Evolutionary conservation across 2,888 invertebrate species (phyloP).

Genomic region (Drosophila subquinaria): DNA sequence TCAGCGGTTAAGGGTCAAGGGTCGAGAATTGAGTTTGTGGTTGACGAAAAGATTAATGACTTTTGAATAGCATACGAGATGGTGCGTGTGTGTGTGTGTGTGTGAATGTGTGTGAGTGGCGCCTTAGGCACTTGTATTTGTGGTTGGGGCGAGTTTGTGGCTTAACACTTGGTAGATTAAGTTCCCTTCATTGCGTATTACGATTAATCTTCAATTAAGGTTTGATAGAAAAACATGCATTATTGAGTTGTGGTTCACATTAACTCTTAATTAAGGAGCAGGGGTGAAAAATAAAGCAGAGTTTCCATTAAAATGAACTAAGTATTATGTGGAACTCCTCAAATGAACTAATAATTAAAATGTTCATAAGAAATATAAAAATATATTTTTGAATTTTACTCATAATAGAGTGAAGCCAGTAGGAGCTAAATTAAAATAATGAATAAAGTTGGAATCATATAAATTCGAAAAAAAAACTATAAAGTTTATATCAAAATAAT

Average conservation of each 20-base stretch:
- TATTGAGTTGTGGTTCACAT: slow-evolving; percentile 23
- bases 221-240: background rate
- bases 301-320: background rate
- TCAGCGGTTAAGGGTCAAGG: slow-evolving; percentile 13
- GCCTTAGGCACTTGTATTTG: slow-evolving; percentile 13
- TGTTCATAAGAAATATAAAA: too few species aligned
- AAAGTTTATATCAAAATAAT: background rate
- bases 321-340: too few species aligned
- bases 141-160: slow-evolving; percentile 18
- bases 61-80: slow-evolving; percentile 9
- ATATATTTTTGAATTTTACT: too few species aligned
- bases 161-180: slow-evolving; percentile 30
- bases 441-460: background rate
- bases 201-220: slow-evolving; percentile 31
- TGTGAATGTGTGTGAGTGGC: background rate
- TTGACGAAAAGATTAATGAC: slow-evolving; percentile 60
- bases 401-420: background rate
- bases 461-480: background rate
- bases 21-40: slow-evolving; percentile 18
- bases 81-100: slow-evolving; percentile 1
- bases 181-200: slow-evolving; percentile 31
- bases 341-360: too few species aligned
- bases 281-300: background rate
- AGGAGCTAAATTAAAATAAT: too few species aligned
- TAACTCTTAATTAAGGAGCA: background rate